These are phyloP conservation scores for Mola mola DNA, from an alignment of 2,113 vertebrate genomes.

Conservation along the genomic window DNA sequence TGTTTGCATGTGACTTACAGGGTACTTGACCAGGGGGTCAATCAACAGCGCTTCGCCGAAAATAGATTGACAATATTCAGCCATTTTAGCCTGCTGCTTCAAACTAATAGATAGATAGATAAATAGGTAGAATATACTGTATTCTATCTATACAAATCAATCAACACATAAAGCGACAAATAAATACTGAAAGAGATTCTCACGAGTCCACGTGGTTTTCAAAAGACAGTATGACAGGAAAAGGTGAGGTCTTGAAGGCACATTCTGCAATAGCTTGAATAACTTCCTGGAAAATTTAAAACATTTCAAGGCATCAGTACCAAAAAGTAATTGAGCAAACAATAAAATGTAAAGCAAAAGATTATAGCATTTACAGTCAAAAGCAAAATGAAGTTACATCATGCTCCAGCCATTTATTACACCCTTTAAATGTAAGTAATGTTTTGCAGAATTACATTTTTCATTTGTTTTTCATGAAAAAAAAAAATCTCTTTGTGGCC, in stretches of 20 bases:
- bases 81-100: conserved; percentile 99
- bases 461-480: no score
- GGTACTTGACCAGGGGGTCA: conserved; percentile 94
- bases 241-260: conserved; percentile 99
- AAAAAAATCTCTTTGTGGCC: no score
- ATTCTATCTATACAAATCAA: not conserved
- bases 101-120: conserved; percentile 78
- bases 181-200: conserved; percentile 68
- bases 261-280: conserved; percentile 99
- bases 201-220: conserved; percentile 99
- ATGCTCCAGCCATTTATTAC: no score
- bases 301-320: not conserved
- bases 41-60: conserved; percentile 95
- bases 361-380: no score
- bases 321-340: no score
- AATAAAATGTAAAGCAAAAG: no score
- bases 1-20: conserved; percentile 79
- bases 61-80: conserved; percentile 96
- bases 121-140: not conserved
- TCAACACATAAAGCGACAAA: not conserved
- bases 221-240: conserved; percentile 96
- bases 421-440: no score
- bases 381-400: no score
- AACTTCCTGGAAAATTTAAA: conserved; percentile 88
- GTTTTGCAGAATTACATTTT: no score